Percentiles rank a stretch among this genome's conserved stretches.
Evolutionary conservation across 2,797 vertebrate species (phyloP).

Genomic region (Chaenodraco wilsoni): DNA sequence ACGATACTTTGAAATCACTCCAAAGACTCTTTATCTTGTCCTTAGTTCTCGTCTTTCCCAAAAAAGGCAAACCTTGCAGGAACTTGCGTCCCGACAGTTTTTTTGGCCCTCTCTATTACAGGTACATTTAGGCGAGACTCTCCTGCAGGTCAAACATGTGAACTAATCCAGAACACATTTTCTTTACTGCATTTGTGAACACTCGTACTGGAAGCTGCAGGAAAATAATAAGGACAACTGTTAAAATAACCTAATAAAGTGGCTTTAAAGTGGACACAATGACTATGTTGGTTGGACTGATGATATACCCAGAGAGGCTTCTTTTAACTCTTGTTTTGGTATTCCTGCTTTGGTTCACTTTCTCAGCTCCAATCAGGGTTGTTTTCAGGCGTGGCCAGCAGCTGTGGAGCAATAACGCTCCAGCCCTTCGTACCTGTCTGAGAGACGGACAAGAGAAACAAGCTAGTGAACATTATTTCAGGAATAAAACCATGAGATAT

Average conservation of each 20-base stretch:
- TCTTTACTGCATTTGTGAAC: slow-evolving; percentile 17
- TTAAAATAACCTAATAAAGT: neutral
- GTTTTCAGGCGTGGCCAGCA: neutral
- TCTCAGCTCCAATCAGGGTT: too few species aligned
- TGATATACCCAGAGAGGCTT: neutral
- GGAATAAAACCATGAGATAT: neutral
- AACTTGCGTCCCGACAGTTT: slow-evolving; percentile 44
- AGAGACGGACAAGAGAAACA: neutral
- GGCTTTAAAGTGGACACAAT: slow-evolving; percentile 1
- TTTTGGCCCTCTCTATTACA: slow-evolving; percentile 51
- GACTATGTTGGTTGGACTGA: neutral
- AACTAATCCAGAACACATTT: slow-evolving; percentile 7
- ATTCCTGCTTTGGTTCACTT: too few species aligned
- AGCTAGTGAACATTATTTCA: neutral
- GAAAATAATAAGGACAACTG: neutral
- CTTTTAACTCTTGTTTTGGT: neutral
- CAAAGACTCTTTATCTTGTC: slow-evolving; percentile 61
- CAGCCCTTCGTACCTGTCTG: neutral
- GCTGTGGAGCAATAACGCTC: neutral
- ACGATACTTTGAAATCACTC: slow-evolving; percentile 60
- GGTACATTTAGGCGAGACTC: slow-evolving; percentile 33
- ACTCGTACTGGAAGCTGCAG: neutral
- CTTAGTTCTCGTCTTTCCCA: slow-evolving; percentile 64
- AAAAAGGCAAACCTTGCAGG: slow-evolving; percentile 62
- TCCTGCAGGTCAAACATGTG: slow-evolving; percentile 30